These are phyloP conservation scores for Tichodroma muraria DNA, from an alignment of 2,113 vertebrate species.

Conservation along the genomic window DNA sequence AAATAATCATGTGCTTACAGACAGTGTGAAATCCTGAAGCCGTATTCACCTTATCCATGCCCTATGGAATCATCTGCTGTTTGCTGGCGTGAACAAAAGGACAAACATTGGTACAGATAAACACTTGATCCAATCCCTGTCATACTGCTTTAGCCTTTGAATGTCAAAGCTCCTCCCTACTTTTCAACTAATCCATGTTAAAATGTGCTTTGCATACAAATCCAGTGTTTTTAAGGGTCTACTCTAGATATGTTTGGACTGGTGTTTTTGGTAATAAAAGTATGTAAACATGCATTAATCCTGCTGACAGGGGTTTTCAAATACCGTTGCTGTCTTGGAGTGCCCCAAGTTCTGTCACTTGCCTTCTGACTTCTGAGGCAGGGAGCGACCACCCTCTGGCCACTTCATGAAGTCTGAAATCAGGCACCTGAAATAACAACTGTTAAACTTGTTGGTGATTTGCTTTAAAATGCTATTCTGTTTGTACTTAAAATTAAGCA, in stretches of 20 bases:
- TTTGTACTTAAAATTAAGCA: neutral
- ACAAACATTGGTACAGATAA: neutral
- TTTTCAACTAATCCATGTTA: neutral
- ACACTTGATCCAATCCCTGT: neutral
- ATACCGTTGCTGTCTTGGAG: neutral
- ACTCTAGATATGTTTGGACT: neutral
- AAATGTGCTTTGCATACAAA: neutral
- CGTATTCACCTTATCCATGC: neutral
- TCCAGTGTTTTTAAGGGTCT: neutral
- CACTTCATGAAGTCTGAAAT: neutral
- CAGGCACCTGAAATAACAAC: neutral
- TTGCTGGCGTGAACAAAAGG: neutral
- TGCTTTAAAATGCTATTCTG: neutral
- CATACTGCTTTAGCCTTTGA: neutral
- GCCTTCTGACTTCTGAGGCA: neutral
- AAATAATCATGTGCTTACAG: neutral
- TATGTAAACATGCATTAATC: neutral
- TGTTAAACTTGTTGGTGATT: neutral
- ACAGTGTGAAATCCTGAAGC: neutral
- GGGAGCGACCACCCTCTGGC: neutral
- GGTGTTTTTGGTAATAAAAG: neutral
- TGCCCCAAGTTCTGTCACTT: neutral
- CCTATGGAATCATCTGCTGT: neutral
- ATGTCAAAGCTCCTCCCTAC: neutral
- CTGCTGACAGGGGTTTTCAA: neutral